Evolutionary conservation across 2,113 vertebrate genomes (phyloP).

Genomic region (Alaudala cheleensis): DNA sequence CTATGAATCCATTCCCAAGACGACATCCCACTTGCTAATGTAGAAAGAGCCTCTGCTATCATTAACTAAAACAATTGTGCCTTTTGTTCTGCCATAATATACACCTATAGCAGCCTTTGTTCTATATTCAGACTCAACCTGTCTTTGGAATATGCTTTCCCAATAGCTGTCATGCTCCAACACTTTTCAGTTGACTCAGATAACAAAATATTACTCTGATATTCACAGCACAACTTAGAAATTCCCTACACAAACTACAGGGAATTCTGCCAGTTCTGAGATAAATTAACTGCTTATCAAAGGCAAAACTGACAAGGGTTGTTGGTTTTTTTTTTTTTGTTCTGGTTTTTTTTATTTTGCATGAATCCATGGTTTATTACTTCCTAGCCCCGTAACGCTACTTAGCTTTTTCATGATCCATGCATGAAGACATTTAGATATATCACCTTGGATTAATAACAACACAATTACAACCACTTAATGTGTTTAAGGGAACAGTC

Average conservation of each 20-base stretch:
- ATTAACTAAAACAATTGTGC: neutral
- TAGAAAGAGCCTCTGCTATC: neutral
- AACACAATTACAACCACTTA: neutral
- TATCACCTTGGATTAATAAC: neutral
- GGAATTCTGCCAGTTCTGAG: conserved; percentile 33
- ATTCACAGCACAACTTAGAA: neutral
- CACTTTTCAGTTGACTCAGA: conserved; percentile 15
- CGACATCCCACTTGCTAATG: neutral
- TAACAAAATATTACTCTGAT: conserved; percentile 3
- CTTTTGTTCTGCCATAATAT: neutral
- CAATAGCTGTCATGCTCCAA: neutral
- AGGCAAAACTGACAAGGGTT: conserved; percentile 28
- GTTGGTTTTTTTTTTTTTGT: neutral
- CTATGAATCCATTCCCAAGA: neutral
- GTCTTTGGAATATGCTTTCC: conserved; percentile 12
- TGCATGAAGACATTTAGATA: neutral
- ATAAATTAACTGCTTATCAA: conserved; percentile 51
- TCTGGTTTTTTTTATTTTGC: neutral
- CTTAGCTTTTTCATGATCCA: conserved; percentile 12
- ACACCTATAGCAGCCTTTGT: neutral
- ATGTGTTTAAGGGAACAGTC: neutral
- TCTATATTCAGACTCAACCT: neutral
- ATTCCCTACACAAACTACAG: conserved; percentile 12
- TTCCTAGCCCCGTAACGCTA: neutral
- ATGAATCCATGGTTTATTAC: neutral